Base-by-base conservation (phyloP, 2,797 vertebrate genomes). In the Protonibea diacanthus region DNA sequence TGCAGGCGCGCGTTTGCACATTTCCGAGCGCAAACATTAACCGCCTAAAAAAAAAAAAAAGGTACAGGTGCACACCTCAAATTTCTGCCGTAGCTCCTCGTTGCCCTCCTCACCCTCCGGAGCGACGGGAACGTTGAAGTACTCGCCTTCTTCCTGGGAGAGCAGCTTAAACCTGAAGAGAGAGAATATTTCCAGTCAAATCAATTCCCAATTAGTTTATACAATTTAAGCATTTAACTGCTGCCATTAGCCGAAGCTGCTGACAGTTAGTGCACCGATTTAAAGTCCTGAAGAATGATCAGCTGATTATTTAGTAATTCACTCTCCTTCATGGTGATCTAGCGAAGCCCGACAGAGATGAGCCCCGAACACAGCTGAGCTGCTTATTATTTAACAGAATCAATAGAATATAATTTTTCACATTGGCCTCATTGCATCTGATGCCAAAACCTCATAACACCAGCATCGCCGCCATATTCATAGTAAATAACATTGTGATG, bases 71-170 rank as follows among this genome's bases (percentile, higher is more conserved):
- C 14, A 53, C 83, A 99, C 98, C 97, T 99, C 98, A 86, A 99
- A 98, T 74, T 98, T 99, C 96, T 98, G 97, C 77, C 98, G 92
- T 27, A 99, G 94, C 18, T 99, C 98, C 75, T 99, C 98, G 0
- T 96, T 97, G 74, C 97, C 98, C 88, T 99, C 98, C 11, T 98
- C 96, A 7, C 97, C 97, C 85, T 99, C 98, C 0, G 98, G 96
- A 2, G 98, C 95, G 20, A 99, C 98, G 0, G 98, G 98, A 1
- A 99, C 98, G 0, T 99, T 99, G 90, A 99, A 99, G 86, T 99
- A 99, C 74, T 99, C 98, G 0, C 98, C 98, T 65, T 99, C 98
- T 88, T 99, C 98, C 93, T 99, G 98, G 90, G 98, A 98, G 87
- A 99, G 96, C 88, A 99, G 86, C 93, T 99, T 99, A 86, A 99